A percentile compares a stretch with the other conserved stretches of the same genome.
Conservation (phyloP, 2,797 vertebrate genomes). For the Danio choprae region DNA sequence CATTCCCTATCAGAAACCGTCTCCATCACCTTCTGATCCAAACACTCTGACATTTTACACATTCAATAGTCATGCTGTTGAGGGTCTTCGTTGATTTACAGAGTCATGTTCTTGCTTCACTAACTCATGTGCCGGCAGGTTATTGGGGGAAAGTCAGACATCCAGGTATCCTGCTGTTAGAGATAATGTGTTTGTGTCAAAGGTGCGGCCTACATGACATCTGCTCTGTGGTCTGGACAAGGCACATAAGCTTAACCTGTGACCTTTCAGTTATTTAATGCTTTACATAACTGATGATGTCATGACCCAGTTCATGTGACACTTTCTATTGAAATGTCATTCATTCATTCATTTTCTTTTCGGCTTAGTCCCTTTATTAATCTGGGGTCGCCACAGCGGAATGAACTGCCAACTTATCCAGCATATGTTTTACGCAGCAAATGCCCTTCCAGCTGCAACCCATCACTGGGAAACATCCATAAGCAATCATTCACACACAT, state of each 20-base stretch:
- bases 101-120: constrained; percentile 36
- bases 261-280: constrained; percentile 51
- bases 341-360: no score
- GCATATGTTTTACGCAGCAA: no score
- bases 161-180: constrained; percentile 47
- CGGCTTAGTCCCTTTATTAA: no score
- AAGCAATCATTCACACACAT: no score
- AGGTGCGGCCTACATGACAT: constrained; percentile 52
- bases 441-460: no score
- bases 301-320: constrained; percentile 23
- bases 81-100: constrained; percentile 49
- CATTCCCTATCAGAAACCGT: constrained; percentile 10
- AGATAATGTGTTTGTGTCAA: constrained; percentile 32
- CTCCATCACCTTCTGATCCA: constrained; percentile 26
- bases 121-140: not conserved
- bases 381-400: no score
- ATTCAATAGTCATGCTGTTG: constrained; percentile 13
- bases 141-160: constrained; percentile 10
- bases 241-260: constrained; percentile 41
- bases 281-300: constrained; percentile 31
- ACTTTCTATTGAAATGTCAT: constrained; percentile 3
- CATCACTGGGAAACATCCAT: no score
- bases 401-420: no score
- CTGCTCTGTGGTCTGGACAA: constrained; percentile 44
- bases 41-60: constrained; percentile 41